Conservation (phyloP, 1,140 invertebrate species). For the Adelges cooleyi region DNA sequence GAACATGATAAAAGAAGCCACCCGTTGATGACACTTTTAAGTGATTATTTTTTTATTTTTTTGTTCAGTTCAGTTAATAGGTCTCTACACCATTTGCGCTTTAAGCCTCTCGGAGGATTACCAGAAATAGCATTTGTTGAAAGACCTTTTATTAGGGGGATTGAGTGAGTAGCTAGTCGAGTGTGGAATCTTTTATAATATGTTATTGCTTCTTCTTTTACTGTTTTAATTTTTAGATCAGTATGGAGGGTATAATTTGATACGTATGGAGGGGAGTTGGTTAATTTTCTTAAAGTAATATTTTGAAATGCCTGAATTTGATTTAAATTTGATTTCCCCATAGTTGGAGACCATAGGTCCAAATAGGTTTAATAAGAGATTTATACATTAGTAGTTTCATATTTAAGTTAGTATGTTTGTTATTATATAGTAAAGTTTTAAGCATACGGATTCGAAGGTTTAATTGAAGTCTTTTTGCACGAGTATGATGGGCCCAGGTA, state of each 20-base stretch:
- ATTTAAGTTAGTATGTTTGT: conserved; percentile 31
- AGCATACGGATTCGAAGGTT: background rate
- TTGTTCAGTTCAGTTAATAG: background rate
- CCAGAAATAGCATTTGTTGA: background rate
- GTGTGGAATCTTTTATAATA: background rate
- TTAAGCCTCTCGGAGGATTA: background rate
- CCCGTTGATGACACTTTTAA: background rate
- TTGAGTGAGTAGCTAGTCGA: background rate
- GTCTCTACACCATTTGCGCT: background rate
- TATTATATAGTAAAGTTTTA: conserved; percentile 23
- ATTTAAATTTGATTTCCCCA: conserved; percentile 35
- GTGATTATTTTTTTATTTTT: background rate
- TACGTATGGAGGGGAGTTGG: background rate
- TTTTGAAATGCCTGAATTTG: conserved; percentile 31
- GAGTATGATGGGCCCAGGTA: conserved; percentile 8
- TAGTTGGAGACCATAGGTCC: conserved; percentile 36
- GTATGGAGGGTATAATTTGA: background rate
- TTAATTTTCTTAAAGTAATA: background rate
- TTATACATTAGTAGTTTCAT: conserved; percentile 36
- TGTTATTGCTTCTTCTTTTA: background rate
- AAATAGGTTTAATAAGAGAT: conserved; percentile 35
- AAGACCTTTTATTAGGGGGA: background rate
- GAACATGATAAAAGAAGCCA: background rate
- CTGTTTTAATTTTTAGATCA: background rate
- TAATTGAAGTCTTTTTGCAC: background rate